phyloP scores from a whole-genome alignment of 2,888 invertebrate species.

The Phortica magna region DNA sequence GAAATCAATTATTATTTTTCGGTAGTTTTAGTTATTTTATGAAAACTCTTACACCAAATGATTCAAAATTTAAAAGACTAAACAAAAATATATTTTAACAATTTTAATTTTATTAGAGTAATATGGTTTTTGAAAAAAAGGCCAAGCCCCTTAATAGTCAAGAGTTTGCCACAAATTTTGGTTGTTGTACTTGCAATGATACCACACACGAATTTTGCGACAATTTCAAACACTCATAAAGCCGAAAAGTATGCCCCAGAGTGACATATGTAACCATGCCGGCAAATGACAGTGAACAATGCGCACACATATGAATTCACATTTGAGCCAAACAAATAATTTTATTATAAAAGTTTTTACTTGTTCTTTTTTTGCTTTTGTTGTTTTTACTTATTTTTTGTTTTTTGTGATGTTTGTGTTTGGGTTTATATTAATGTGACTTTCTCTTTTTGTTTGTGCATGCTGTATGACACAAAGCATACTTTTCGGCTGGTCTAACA shows the following conservation, averaged over 20 bases:
- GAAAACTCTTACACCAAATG: too few relatives aligned
- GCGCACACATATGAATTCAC: background rate
- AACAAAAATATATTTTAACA: background rate
- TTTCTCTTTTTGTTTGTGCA: background rate
- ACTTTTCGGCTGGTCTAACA: too few relatives aligned
- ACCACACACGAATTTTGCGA: background rate
- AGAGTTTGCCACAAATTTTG: slow-evolving; percentile 9
- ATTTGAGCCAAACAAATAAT: background rate
- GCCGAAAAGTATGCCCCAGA: slow-evolving; percentile 6
- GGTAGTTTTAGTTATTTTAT: too few relatives aligned
- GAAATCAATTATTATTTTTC: too few relatives aligned
- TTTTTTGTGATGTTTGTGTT: background rate
- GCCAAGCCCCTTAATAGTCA: background rate
- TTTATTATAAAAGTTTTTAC: slow-evolving; percentile 31
- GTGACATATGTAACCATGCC: slow-evolving; percentile 21
- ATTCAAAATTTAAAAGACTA: background rate
- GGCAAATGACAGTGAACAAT: background rate
- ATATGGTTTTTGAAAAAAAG: background rate
- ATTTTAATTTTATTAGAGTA: background rate
- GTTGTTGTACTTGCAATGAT: background rate
- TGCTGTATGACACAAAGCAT: background rate
- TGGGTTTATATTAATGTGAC: slow-evolving; percentile 6
- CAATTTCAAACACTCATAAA: slow-evolving; percentile 2
- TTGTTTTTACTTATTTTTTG: background rate
- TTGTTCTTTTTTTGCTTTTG: background rate